Evolutionary conservation across 2,113 vertebrate species (phyloP).

Genomic region (Gymnarchus niloticus): DNA sequence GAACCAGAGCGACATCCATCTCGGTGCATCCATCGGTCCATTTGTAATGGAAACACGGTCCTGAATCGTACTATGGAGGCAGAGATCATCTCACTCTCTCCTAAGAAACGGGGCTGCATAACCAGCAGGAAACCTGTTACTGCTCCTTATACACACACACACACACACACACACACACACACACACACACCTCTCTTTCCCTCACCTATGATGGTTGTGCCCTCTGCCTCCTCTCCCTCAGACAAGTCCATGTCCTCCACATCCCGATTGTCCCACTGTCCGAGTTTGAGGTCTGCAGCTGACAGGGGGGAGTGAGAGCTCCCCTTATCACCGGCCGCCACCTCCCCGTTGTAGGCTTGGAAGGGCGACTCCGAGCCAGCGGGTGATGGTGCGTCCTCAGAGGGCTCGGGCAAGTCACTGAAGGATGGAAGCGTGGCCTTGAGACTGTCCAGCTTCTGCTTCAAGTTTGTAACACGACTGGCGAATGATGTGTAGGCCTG

Average conservation of each 20-base stretch:
- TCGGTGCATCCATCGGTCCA: too few relatives aligned
- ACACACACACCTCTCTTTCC: background rate
- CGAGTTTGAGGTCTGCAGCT: background rate
- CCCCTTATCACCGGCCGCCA: background rate
- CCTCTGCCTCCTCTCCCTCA: slow-evolving; percentile 68
- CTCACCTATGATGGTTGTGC: slow-evolving; percentile 69
- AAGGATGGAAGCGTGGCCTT: slow-evolving; percentile 83
- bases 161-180: too few relatives aligned
- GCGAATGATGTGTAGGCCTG: slow-evolving; percentile 96
- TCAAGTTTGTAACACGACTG: slow-evolving; percentile 86
- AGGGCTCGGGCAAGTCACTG: slow-evolving; percentile 87
- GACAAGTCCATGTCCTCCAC: slow-evolving; percentile 94
- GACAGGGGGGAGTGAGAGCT: background rate
- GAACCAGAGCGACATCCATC: too few relatives aligned
- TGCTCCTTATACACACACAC: background rate
- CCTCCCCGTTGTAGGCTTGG: slow-evolving; percentile 58
- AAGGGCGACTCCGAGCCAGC: slow-evolving; percentile 91
- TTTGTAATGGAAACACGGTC: too few relatives aligned
- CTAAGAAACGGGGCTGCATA: too few relatives aligned
- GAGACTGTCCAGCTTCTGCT: slow-evolving; percentile 88
- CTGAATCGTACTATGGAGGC: too few relatives aligned
- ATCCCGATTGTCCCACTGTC: slow-evolving; percentile 66
- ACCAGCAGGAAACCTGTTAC: background rate
- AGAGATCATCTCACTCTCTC: too few relatives aligned
- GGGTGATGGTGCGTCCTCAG: slow-evolving; percentile 86